phyloP scores from a whole-genome alignment of 2,888 invertebrate species.

The Dicranocentrus wangi region DNA sequence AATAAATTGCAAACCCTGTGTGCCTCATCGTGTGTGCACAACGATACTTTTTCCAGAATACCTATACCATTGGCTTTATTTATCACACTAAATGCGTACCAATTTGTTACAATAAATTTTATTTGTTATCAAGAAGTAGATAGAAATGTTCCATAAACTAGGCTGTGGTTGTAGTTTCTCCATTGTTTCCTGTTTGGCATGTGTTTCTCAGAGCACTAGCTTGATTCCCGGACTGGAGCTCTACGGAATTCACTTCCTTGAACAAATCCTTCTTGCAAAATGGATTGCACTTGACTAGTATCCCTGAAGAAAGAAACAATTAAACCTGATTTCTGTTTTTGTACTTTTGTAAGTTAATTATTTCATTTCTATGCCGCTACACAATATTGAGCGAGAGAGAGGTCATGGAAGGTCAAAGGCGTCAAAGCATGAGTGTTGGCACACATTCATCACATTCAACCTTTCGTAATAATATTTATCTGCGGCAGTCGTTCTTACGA shows the following conservation, averaged over 20 bases:
- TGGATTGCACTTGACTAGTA: conserved; percentile 40
- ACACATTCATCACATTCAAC: too few relatives aligned
- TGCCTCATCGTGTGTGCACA: too few relatives aligned
- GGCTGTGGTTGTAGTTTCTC: not conserved
- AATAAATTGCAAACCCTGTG: too few relatives aligned
- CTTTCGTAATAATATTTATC: not conserved
- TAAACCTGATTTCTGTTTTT: not conserved
- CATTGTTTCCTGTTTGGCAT: conserved; percentile 2
- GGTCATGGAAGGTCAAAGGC: too few relatives aligned
- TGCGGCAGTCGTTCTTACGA: conserved; percentile 41
- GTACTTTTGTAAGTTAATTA: not conserved
- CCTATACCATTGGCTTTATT: too few relatives aligned
- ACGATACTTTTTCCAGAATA: too few relatives aligned
- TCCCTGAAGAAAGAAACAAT: conserved; percentile 20
- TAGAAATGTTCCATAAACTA: too few relatives aligned
- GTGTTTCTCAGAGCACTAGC: conserved; percentile 4
- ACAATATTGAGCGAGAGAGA: too few relatives aligned
- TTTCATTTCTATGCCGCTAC: too few relatives aligned
- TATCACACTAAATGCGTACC: too few relatives aligned
- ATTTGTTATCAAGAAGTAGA: too few relatives aligned
- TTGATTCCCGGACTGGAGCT: conserved; percentile 43
- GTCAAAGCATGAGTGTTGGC: not conserved
- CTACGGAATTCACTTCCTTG: conserved; percentile 17
- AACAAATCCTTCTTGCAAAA: conserved; percentile 26
- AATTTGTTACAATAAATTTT: too few relatives aligned